Evolutionary conservation across 1,140 invertebrate genomes (phyloP), one percentile per base, ranked within the genome.

Genomic region (Drosophila cardini): DNA sequence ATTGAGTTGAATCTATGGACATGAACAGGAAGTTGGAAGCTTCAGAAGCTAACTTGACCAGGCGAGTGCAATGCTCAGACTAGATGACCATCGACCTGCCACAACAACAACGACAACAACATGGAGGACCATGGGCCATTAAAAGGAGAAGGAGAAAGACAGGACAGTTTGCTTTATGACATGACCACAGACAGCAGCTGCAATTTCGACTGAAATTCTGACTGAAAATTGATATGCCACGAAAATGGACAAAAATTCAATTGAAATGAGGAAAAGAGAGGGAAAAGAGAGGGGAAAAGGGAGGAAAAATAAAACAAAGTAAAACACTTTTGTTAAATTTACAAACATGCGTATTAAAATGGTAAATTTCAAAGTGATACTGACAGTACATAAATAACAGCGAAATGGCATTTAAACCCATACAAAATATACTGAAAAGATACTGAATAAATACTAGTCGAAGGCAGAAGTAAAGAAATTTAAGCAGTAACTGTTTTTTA

Each of bases 111-210:
- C 45, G 11, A 43, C 63, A 78, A 40, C 65, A 46, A 52, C 26
- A 43, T 58, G 53, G 43, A 64, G 8, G 26, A 18, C 55, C 50
- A 72, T 67, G 8, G 26, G 16, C 55, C 50, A 72, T 67, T 67
- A 53, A 34, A 36, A 6, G 15, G 1, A 34, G 34, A 26, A 53
- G 42, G 10, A 38, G 18, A 18, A 50, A n/a, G 48, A 50, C 26
- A 57, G 78, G 52, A 26, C 60, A 30, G 71, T 77, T 86, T 70
- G 64, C 81, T 71, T 70, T 64, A 76, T 87, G 75, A 67, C 73
- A 68, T 68, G 62, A 53, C 65, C 75, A 68, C 55, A 82, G 79
- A 72, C 80, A 79, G 69, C 80, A 72, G 76, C 83, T 84, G 80
- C 21, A 26, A 26, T 26, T 26, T 26, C 21, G 21, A 26, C 21